Percentiles rank a stretch among this genome's conserved stretches.
phyloP scores from a whole-genome alignment of 2,888 invertebrate genomes.

The Netelia melanura region DNA sequence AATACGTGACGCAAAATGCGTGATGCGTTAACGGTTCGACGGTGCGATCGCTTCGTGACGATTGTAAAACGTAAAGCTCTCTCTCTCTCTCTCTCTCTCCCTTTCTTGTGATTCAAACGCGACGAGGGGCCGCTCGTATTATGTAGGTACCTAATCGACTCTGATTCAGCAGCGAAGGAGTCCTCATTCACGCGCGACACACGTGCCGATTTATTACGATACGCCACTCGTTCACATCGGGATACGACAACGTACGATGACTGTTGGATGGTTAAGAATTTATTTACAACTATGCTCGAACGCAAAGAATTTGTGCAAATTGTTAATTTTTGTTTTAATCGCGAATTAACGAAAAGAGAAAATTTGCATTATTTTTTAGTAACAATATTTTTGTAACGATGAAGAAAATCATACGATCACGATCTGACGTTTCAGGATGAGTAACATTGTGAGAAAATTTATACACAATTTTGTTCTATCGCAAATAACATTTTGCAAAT shows the following conservation, averaged over 20 bases:
- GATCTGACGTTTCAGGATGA: no score
- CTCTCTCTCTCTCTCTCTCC: conserved; percentile 13
- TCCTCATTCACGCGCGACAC: conserved; percentile 64
- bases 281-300: no score
- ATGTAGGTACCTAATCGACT: background rate
- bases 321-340: background rate
- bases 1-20: conserved; percentile 51
- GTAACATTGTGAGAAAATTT: no score
- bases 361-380: no score
- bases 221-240: conserved; percentile 38
- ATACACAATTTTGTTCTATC: no score
- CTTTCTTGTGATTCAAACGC: conserved; percentile 7
- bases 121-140: background rate
- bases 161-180: conserved; percentile 19
- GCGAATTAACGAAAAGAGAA: background rate
- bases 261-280: background rate
- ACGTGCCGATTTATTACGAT: conserved; percentile 57
- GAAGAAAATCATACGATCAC: no score
- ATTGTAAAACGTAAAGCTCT: conserved; percentile 28
- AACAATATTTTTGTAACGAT: no score
- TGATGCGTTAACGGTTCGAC: conserved; percentile 57
- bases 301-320: no score
- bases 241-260: conserved; percentile 28
- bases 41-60: conserved; percentile 46
- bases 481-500: no score